A percentile compares a stretch with the other conserved stretches of the same genome.
phyloP scores from a whole-genome alignment of 2,888 invertebrate species.

The Cecidostiba fungosa region DNA sequence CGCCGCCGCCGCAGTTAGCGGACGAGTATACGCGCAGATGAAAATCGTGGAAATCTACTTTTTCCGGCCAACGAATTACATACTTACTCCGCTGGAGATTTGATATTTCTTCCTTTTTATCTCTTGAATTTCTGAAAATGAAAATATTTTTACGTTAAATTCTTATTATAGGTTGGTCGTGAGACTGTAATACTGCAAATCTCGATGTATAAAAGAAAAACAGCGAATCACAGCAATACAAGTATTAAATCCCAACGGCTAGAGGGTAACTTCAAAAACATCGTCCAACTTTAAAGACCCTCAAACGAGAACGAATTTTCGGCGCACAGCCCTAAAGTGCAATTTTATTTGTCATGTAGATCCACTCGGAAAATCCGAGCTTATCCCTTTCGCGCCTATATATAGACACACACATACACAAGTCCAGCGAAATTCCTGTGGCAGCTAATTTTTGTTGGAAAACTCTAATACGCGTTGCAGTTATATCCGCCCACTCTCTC shows the following conservation, averaged over 20 bases:
- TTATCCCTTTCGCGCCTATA: constrained; percentile 21
- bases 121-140: too few species aligned
- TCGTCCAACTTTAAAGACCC: constrained; percentile 22
- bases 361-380: constrained; percentile 52
- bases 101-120: background rate
- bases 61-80: background rate
- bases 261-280: constrained; percentile 38
- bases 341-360: constrained; percentile 59
- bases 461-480: constrained; percentile 15
- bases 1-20: background rate
- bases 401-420: background rate
- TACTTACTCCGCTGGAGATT: too few species aligned
- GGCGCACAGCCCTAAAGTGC: constrained; percentile 47
- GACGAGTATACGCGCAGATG: background rate
- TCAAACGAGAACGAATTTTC: constrained; percentile 54
- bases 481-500: background rate
- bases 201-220: too few species aligned
- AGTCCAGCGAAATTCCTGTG: constrained; percentile 11
- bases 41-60: constrained; percentile 2
- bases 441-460: constrained; percentile 53
- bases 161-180: too few species aligned
- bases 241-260: background rate
- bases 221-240: constrained; percentile 28
- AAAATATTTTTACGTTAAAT: too few species aligned
- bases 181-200: too few species aligned